These are phyloP conservation scores for Danio jaintianensis DNA, from an alignment of 2,797 vertebrate genomes.

Conservation along the genomic window DNA sequence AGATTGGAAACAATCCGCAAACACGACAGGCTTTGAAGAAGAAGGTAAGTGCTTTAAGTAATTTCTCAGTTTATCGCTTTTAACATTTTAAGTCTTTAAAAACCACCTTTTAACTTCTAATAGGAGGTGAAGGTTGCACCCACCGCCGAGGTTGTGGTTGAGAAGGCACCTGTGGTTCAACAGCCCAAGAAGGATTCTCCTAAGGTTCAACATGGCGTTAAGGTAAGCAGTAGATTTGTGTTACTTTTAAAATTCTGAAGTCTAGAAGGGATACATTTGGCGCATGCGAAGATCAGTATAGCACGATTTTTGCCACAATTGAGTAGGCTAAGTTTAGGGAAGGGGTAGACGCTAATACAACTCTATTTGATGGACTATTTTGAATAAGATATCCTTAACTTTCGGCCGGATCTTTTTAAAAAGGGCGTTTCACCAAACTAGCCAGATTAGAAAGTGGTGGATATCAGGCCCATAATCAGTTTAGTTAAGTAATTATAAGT, in stretches of 20 bases:
- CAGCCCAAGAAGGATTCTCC: conserved; percentile 50
- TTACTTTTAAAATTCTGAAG: not conserved
- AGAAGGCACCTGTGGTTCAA: conserved; percentile 59
- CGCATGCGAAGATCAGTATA: too few relatives aligned
- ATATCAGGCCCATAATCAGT: too few relatives aligned
- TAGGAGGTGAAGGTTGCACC: conserved; percentile 70
- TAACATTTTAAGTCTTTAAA: not conserved
- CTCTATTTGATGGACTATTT: too few relatives aligned
- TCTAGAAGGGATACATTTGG: too few relatives aligned
- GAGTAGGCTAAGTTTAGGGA: too few relatives aligned
- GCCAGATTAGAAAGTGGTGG: too few relatives aligned
- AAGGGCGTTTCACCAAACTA: too few relatives aligned
- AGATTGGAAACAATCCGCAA: conserved; percentile 77
- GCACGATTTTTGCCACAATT: too few relatives aligned
- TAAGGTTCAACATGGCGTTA: conserved; percentile 56
- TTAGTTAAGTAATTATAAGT: too few relatives aligned
- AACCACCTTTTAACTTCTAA: not conserved
- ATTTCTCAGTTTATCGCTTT: not conserved
- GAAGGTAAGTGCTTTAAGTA: conserved; percentile 65
- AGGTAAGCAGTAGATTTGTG: conserved; percentile 55
- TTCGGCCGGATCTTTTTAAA: too few relatives aligned
- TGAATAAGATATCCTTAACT: too few relatives aligned
- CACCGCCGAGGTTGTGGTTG: conserved; percentile 60
- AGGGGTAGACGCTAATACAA: too few relatives aligned
- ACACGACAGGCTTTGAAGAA: conserved; percentile 70